Evolutionary conservation across 2,888 invertebrate genomes (phyloP).

Genomic region (Hydroisotoma schaefferi): DNA sequence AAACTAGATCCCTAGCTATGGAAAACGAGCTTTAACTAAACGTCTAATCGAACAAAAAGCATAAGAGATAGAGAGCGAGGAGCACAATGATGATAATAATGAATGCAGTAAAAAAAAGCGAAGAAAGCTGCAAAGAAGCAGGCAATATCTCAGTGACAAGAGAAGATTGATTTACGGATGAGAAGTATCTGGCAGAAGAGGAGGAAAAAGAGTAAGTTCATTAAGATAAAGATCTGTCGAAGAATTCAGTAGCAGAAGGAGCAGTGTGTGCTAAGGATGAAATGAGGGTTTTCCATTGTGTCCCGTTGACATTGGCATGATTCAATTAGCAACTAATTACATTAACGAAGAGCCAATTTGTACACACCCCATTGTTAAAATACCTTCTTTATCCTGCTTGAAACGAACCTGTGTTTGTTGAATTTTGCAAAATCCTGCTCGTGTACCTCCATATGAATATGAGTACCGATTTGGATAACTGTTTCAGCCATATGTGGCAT

Average conservation of each 20-base stretch:
- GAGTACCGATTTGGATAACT: too few relatives aligned
- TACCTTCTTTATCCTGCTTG: slow-evolving; percentile 13
- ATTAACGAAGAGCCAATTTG: slow-evolving; percentile 33
- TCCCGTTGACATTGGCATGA: slow-evolving; percentile 25
- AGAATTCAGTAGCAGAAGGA: slow-evolving; percentile 3
- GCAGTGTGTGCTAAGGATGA: slow-evolving; percentile 1
- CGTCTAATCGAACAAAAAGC: too few relatives aligned
- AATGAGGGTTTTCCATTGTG: slow-evolving; percentile 1
- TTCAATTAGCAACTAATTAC: slow-evolving; percentile 36
- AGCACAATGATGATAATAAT: too few relatives aligned
- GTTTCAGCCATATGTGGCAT: too few relatives aligned
- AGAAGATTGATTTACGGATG: slow-evolving; percentile 15
- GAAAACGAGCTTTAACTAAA: too few relatives aligned
- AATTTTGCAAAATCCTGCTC: background rate
- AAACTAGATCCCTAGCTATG: too few relatives aligned
- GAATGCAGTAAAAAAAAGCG: too few relatives aligned
- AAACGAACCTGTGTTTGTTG: background rate
- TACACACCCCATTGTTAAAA: slow-evolving; percentile 30
- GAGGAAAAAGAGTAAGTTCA: slow-evolving; percentile 7
- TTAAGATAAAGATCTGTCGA: slow-evolving; percentile 17
- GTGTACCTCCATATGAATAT: too few relatives aligned
- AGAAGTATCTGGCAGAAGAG: background rate
- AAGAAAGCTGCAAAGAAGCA: background rate
- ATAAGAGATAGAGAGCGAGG: too few relatives aligned
- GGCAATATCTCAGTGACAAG: slow-evolving; percentile 4